Conservation (phyloP, 2,888 invertebrate species). For the Limenitis camilla region DNA sequence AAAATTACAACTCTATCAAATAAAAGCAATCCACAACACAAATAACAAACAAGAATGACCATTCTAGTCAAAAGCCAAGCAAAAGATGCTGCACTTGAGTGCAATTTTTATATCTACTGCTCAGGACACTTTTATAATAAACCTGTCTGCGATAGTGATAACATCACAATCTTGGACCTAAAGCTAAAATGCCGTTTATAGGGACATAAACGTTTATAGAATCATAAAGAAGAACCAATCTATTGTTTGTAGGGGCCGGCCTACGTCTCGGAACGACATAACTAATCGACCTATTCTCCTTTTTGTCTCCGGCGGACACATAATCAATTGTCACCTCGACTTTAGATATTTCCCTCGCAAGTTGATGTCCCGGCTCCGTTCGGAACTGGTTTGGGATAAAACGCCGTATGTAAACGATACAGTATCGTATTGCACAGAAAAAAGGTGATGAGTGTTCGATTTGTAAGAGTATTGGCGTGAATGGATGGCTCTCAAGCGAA, state of each 20-base stretch:
- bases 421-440: constrained; percentile 62
- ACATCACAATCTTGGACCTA: constrained; percentile 62
- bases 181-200: constrained; percentile 69
- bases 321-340: constrained; percentile 70
- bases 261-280: constrained; percentile 64
- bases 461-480: constrained; percentile 52
- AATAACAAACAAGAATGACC: neutral
- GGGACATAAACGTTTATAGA: constrained; percentile 72
- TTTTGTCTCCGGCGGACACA: constrained; percentile 61
- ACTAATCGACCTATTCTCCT: constrained; percentile 68
- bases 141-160: constrained; percentile 56
- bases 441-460: constrained; percentile 67
- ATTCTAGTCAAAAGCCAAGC: neutral
- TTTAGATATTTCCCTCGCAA: constrained; percentile 60
- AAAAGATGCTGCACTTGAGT: constrained; percentile 2
- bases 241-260: constrained; percentile 63
- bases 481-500: constrained; percentile 48
- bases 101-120: constrained; percentile 15
- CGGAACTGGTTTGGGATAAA: constrained; percentile 62
- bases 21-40: neutral
- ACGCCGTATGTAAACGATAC: constrained; percentile 60
- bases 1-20: no score
- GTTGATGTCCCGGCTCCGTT: constrained; percentile 57
- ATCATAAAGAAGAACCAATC: constrained; percentile 70
- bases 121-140: constrained; percentile 54